These are phyloP conservation scores for Sphaerophoria rueppellii DNA, from an alignment of 2,888 invertebrate species.

Conservation along the genomic window DNA sequence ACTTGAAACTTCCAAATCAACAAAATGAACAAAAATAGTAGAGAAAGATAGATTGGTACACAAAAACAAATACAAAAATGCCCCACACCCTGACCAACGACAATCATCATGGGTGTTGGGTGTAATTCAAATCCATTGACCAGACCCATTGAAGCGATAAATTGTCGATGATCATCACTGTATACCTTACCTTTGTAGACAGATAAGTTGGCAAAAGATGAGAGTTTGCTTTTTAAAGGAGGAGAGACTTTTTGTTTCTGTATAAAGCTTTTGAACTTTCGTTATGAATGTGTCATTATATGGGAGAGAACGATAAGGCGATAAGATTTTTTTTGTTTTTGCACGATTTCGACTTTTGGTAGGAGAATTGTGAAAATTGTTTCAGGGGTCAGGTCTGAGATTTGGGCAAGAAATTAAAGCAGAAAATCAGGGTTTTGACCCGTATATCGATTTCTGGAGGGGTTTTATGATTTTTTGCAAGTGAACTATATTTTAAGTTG, in stretches of 20 bases:
- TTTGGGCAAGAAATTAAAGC: not conserved
- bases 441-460: too few species aligned
- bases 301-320: slow-evolving; percentile 37
- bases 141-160: slow-evolving; percentile 68
- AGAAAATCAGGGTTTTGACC: too few species aligned
- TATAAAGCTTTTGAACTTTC: slow-evolving; percentile 36
- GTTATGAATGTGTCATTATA: slow-evolving; percentile 33
- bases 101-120: slow-evolving; percentile 60
- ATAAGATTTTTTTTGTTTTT: not conserved
- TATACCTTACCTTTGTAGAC: slow-evolving; percentile 13
- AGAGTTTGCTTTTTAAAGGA: not conserved
- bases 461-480: too few species aligned
- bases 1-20: slow-evolving; percentile 71
- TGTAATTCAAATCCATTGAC: slow-evolving; percentile 59
- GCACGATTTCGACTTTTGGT: slow-evolving; percentile 48
- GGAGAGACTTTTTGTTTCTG: slow-evolving; percentile 1
- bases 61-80: slow-evolving; percentile 28
- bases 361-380: slow-evolving; percentile 64
- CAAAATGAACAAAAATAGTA: slow-evolving; percentile 45
- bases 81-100: slow-evolving; percentile 48
- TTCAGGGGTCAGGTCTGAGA: slow-evolving; percentile 33
- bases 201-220: slow-evolving; percentile 27
- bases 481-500: too few species aligned
- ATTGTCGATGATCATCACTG: slow-evolving; percentile 59
- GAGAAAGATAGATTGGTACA: not conserved